phyloP scores from a whole-genome alignment of 2,113 vertebrate species.

The human region DNA sequence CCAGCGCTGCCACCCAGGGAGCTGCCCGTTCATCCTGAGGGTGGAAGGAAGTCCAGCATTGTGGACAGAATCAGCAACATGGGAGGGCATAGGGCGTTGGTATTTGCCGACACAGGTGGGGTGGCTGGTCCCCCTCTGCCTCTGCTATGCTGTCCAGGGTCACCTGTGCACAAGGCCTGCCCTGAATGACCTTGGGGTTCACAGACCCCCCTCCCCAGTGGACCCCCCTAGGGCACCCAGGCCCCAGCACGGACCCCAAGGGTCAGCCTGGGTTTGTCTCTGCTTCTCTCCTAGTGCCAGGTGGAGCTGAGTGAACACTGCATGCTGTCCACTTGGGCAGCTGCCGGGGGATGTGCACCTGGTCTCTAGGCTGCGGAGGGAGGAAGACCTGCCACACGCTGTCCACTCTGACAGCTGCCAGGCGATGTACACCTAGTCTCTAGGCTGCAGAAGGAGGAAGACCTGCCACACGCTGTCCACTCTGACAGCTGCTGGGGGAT shows the following conservation, averaged over 20 bases:
- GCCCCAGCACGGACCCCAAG: background rate
- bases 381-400: background rate
- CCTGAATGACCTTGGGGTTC: too few relatives aligned
- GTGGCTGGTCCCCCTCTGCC: background rate
- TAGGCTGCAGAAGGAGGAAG: too few relatives aligned
- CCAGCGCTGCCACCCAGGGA: background rate
- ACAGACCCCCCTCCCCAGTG: too few relatives aligned
- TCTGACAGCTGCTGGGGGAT: too few relatives aligned
- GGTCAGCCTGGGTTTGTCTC: background rate
- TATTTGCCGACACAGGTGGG: background rate
- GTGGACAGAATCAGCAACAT: background rate
- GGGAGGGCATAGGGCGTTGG: background rate
- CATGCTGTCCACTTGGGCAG: background rate
- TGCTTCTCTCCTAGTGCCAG: background rate
- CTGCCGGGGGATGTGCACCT: rapidly evolving
- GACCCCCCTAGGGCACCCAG: background rate
- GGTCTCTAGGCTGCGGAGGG: too few relatives aligned
- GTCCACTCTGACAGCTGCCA: too few relatives aligned
- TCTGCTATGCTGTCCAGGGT: background rate
- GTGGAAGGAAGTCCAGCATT: background rate
- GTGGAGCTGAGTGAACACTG: background rate
- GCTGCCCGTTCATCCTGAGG: background rate
- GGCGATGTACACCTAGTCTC: rapidly evolving
- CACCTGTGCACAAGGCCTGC: too few relatives aligned
- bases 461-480: too few relatives aligned